phyloP scores from a whole-genome alignment of 2,888 invertebrate species.

The Erebia ligea region DNA sequence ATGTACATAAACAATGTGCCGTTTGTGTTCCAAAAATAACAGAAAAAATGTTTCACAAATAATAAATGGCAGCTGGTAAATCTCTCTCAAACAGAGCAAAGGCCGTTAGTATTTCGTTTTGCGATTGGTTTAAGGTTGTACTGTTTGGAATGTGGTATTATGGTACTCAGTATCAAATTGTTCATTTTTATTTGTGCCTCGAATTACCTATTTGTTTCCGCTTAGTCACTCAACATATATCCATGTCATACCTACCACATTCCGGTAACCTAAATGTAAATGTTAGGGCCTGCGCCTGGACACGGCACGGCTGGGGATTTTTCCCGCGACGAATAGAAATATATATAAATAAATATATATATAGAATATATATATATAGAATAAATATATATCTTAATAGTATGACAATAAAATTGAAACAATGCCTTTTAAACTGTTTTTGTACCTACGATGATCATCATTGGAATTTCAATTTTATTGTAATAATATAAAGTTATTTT shows the following conservation, averaged over 20 bases:
- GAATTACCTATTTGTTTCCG: conserved; percentile 5
- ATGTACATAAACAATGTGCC: conserved; percentile 37
- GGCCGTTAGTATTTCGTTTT: conserved; percentile 1
- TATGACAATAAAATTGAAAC: too few relatives aligned
- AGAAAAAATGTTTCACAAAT: conserved; percentile 17
- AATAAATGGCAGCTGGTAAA: conserved; percentile 25
- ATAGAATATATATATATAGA: too few relatives aligned
- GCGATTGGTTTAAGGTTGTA: conserved; percentile 12
- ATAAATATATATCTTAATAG: too few relatives aligned
- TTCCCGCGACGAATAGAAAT: too few relatives aligned
- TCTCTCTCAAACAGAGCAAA: not conserved
- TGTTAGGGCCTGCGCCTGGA: too few relatives aligned
- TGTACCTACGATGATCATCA: too few relatives aligned
- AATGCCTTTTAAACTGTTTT: too few relatives aligned
- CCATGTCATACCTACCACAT: not conserved
- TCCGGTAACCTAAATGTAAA: not conserved
- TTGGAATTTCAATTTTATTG: too few relatives aligned
- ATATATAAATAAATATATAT: too few relatives aligned
- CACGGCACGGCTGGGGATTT: too few relatives aligned
- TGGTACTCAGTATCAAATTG: conserved; percentile 5
- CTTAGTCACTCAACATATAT: conserved; percentile 3
- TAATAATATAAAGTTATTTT: too few relatives aligned
- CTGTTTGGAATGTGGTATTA: conserved; percentile 10
- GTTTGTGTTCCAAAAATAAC: conserved; percentile 32
- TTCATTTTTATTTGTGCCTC: conserved; percentile 19